Evolutionary conservation across 23 tunicate genomes (phyloP), one percentile per base, ranked within the genome.

Genomic region (Trididemnum miniatum): DNA sequence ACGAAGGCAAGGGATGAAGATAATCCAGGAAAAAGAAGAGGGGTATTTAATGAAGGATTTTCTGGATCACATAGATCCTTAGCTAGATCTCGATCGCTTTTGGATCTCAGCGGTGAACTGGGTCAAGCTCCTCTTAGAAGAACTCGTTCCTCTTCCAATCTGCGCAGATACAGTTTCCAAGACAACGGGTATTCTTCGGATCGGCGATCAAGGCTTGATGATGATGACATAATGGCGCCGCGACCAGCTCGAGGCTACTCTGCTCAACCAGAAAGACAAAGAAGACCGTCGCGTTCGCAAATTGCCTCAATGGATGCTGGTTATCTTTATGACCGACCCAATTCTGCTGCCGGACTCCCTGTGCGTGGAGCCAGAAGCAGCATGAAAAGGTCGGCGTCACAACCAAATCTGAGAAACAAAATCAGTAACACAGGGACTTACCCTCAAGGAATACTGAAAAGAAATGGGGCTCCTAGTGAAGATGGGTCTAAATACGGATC

Each of bases 381-480:
- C 71, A 60, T 86, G 40, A 50, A 36, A 30, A 74, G 98, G 12
- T 88, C 93, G 4, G 57, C 79, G 76, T 93, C 98, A 9, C 98
- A 93, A 60, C 98, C 98, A 0, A 49, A 93, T 49, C 71, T 93
- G 20, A 59, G 60, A 36, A 77, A 37, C 38, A 52, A 22, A 22
- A 32, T 77, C 23, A 29, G 5, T 4, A 52, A 57, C 31, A 77
- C 65, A 20, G 37, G 80, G 34, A 93, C 98, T 36, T 93, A 93
- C 34, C 98, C 98, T 4, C 94, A 93, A 80, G 98, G 98, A 5
- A 93, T 93, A 25, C 54, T 93, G 85, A 93, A 93, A 76, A 12
- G 75, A 67, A 67, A 67, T 33, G 38, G 38, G 32, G 38, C 26
- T 31, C 38, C 38, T 5, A 67, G 38, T 31, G 75, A 67, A 33